phyloP scores from a whole-genome alignment of 2,113 vertebrate species.

The Anarhynchus alexandrinus region DNA sequence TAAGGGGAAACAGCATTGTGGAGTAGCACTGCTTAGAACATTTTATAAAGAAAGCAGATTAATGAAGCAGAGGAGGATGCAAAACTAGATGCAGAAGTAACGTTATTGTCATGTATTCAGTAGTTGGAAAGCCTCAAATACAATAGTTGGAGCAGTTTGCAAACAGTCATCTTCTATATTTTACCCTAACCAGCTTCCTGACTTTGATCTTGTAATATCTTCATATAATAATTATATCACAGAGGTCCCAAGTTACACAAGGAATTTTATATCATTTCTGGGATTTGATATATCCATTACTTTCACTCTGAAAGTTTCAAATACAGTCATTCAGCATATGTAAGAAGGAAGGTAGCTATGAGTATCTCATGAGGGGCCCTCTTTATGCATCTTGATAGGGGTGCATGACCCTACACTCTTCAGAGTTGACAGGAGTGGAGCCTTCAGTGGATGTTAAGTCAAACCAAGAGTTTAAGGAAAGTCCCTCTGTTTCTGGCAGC shows the following conservation, averaged over 20 bases:
- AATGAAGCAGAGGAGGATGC: not conserved
- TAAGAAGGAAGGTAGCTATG: not conserved
- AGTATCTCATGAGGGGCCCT: not conserved
- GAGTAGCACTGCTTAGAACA: not conserved
- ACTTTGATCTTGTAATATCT: not conserved
- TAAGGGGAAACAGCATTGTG: not conserved
- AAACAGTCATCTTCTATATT: not conserved
- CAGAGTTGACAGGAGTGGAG: not conserved
- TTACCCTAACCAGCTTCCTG: not conserved
- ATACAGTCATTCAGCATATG: not conserved
- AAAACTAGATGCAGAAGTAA: not conserved
- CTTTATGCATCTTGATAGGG: not conserved
- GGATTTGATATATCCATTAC: not conserved
- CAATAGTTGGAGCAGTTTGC: not conserved
- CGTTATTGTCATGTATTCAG: not conserved
- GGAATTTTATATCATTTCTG: not conserved
- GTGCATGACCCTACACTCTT: not conserved
- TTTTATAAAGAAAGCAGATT: not conserved
- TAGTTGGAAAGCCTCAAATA: not conserved
- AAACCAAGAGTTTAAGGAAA: conserved; percentile 43
- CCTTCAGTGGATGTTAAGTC: not conserved
- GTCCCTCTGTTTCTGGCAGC: not conserved
- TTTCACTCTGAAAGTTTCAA: not conserved
- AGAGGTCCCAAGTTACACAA: not conserved
- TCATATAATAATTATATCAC: not conserved